phyloP scores from a whole-genome alignment of 2,888 invertebrate species.

The Paralinhomoeus sp. region DNA sequence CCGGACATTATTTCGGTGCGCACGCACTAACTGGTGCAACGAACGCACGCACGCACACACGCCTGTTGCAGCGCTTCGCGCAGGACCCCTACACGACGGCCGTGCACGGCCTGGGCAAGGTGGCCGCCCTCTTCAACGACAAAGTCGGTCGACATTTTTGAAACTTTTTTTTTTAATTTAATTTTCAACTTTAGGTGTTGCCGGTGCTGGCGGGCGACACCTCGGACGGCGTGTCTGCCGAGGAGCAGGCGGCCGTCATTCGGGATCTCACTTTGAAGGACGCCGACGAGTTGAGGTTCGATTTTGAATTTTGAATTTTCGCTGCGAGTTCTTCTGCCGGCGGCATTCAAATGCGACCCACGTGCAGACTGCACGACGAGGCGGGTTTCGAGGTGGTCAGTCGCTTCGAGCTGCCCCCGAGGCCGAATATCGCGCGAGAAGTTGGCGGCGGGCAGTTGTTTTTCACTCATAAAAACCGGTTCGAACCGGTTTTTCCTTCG shows the following conservation, averaged over 20 bases:
- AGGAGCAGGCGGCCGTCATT: conserved; percentile 33
- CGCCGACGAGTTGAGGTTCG: conserved; percentile 6
- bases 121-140: conserved; percentile 41
- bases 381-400: conserved; percentile 22
- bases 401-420: conserved; percentile 39
- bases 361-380: no score
- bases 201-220: conserved; percentile 16
- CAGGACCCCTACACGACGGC: conserved; percentile 58
- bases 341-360: no score
- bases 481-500: no score
- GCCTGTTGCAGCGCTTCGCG: conserved; percentile 33
- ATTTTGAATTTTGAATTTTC: conserved; percentile 32
- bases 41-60: no score
- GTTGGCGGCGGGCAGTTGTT: no score
- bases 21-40: neutral
- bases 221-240: conserved; percentile 22
- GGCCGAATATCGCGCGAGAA: conserved; percentile 46
- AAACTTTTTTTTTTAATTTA: neutral
- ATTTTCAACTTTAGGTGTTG: conserved; percentile 10
- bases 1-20: conserved; percentile 1
- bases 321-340: conserved; percentile 12
- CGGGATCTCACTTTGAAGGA: conserved; percentile 28
- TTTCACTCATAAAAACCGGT: no score
- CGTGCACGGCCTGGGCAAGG: conserved; percentile 59
- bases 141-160: no score